Percentiles rank a stretch among this genome's conserved stretches.
Conservation (phyloP, 2,797 vertebrate genomes). For the Karalla daura region DNA sequence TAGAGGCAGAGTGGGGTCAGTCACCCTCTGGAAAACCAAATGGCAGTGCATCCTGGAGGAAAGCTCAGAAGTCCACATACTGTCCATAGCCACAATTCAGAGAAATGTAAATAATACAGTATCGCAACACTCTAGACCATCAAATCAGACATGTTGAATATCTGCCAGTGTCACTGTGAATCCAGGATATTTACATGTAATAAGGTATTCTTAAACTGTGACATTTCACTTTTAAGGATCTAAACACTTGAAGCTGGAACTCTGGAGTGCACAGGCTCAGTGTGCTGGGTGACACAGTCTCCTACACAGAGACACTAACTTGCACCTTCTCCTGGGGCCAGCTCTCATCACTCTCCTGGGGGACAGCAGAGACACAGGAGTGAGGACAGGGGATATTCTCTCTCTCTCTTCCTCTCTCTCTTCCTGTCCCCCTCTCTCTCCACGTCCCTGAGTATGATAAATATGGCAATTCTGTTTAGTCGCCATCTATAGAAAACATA, state of each 20-base stretch:
- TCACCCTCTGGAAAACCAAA: too few relatives aligned
- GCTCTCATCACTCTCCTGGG: too few relatives aligned
- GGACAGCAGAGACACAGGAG: conserved; percentile 67
- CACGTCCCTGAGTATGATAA: conserved; percentile 81
- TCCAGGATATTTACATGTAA: not conserved
- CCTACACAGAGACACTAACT: conserved; percentile 41
- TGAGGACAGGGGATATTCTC: conserved; percentile 42
- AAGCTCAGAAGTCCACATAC: not conserved
- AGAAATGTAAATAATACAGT: too few relatives aligned
- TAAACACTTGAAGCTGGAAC: not conserved
- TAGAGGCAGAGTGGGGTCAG: too few relatives aligned
- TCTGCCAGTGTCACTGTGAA: not conserved
- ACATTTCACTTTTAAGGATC: not conserved
- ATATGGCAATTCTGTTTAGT: conserved; percentile 84
- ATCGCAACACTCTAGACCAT: too few relatives aligned
- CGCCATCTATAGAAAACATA: conserved; percentile 82
- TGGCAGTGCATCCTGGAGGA: too few relatives aligned
- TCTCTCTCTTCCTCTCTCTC: conserved; percentile 42
- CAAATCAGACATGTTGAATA: not conserved
- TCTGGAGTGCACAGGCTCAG: not conserved
- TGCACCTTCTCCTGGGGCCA: conserved; percentile 66
- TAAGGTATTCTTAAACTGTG: not conserved
- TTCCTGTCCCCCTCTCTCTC: conserved; percentile 32
- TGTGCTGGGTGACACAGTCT: not conserved
- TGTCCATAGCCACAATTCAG: too few relatives aligned